Percentiles rank a stretch among this genome's conserved stretches.
phyloP scores from a whole-genome alignment of 2,113 vertebrate species.

The Ptyas mucosa region DNA sequence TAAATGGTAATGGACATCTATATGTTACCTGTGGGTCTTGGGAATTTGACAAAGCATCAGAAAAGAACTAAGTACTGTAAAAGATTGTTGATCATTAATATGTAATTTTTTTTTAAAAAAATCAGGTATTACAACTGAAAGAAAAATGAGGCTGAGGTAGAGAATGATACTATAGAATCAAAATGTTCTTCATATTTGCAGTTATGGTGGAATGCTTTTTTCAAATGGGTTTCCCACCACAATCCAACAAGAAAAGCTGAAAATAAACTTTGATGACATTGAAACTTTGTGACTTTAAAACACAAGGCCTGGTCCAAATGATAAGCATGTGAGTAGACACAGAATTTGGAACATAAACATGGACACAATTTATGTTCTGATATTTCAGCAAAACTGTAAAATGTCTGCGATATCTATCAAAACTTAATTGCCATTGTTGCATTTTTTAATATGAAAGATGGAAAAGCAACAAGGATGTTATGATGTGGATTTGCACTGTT shows the following conservation, averaged over 20 bases:
- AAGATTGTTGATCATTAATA: not conserved
- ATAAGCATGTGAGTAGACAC: not conserved
- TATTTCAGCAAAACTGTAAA: not conserved
- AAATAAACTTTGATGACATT: not conserved
- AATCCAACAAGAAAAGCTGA: not conserved
- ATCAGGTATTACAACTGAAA: not conserved
- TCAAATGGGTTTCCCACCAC: not conserved
- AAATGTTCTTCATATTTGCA: not conserved
- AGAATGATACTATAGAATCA: not conserved
- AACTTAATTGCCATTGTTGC: not conserved
- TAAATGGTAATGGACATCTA: constrained; percentile 12
- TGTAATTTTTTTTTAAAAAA: not conserved
- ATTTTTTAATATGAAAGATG: not conserved
- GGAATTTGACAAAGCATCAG: not conserved
- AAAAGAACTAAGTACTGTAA: not conserved
- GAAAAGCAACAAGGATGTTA: not conserved
- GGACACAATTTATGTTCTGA: not conserved
- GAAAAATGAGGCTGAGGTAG: not conserved
- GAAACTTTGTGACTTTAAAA: not conserved
- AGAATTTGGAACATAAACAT: not conserved
- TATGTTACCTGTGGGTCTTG: not conserved
- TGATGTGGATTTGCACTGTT: not conserved
- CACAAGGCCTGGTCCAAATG: not conserved
- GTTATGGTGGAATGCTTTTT: not conserved
- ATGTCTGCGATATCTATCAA: not conserved